Base-by-base conservation (phyloP, 2,113 vertebrate genomes). In the Columba janthina region DNA sequence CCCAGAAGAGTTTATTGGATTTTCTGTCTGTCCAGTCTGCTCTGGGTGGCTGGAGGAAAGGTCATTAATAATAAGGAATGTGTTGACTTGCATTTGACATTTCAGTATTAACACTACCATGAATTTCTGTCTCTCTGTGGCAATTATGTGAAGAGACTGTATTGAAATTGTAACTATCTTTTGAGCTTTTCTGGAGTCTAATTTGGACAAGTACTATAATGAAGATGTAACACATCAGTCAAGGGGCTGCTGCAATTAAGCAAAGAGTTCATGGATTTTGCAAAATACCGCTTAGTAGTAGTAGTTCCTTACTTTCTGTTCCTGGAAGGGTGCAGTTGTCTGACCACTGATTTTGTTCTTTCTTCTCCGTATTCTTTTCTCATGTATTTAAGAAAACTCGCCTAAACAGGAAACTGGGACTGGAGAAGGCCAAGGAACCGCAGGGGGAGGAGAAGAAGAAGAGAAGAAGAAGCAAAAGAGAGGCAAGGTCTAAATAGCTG, bases 401-500 rank as follows among this genome's bases (percentile, higher is more conserved):
- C 99, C 99, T 58, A 99, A 98, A 94, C 98, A 98, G 97, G 99
- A 99, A 92, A 53, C 98, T 87, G 98, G 98, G 44, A 94, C 98
- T 90, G 98, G 97, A 96, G 99, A 99, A 77, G 98, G 98, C 50
- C 98, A 98, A 93, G 98, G 97, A 90, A 96, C 97, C 93, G 96
- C 70, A 0, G 96, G 88, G 18, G 44, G 42, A 51, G 99, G 97
- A 65, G 99, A 99, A 98, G 99, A 99, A 80, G 99, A 99, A 75
- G 99, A 99, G 95, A 99, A 99, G 95, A 99, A 99, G 98, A 99
- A 99, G 94, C 99, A 99, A 97, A 99, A 99, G 97, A 98, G 99
- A 99, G 99, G 99, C 99, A 93, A 78, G 88, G 86, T 95, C 88
- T 95, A 93, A 94, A 82, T 95, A 82, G 89, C 66, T 93, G 94